Evolutionary conservation across 2,113 vertebrate species (phyloP).

Genomic region (Prunella fulvescens): DNA sequence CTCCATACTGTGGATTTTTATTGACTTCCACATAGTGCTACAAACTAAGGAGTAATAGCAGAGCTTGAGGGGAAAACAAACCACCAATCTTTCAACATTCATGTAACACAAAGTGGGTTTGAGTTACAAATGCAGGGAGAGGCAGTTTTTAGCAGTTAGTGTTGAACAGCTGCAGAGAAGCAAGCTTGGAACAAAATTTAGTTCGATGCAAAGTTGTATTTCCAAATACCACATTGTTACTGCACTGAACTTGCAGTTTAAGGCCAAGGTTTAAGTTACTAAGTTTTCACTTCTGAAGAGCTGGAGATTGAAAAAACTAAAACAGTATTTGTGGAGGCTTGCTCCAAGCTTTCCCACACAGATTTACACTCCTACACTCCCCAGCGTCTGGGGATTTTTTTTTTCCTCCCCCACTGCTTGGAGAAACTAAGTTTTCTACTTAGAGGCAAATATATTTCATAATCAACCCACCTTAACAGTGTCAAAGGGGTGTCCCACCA

Average conservation of each 20-base stretch:
- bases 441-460: neutral
- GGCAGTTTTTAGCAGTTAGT: neutral
- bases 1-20: neutral
- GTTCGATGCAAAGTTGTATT: neutral
- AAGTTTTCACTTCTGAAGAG: neutral
- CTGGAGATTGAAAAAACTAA: neutral
- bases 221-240: neutral
- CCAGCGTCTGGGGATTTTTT: neutral
- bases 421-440: neutral
- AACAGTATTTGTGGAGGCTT: neutral
- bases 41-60: neutral
- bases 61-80: neutral
- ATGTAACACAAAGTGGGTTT: neutral
- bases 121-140: neutral
- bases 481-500: constrained; percentile 97
- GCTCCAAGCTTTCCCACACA: neutral
- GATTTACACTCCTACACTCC: neutral
- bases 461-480: constrained; percentile 90
- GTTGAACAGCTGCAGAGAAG: neutral
- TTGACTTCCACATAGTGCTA: neutral
- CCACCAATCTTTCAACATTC: neutral
- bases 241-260: neutral
- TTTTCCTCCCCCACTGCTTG: neutral
- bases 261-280: neutral
- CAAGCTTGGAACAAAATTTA: neutral